A percentile compares a stretch with the other conserved stretches of the same genome.
Conservation (phyloP, 2,113 vertebrate species). For the Heterotis niloticus region DNA sequence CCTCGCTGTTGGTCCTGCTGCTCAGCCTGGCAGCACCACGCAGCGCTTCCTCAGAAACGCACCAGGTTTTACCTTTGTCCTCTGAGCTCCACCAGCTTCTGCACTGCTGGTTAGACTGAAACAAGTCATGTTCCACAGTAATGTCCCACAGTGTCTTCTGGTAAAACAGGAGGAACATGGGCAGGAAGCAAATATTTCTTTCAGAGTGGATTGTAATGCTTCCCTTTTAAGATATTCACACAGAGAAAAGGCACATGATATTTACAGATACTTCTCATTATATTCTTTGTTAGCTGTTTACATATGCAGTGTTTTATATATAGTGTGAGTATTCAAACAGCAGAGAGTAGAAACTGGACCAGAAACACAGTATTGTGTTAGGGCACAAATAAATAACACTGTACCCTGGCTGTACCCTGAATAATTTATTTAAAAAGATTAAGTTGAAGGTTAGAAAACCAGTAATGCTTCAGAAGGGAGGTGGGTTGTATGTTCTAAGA, state of each 20-base stretch:
- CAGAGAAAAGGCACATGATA: neutral
- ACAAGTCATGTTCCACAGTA: neutral
- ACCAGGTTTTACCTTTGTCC: neutral
- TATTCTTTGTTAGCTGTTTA: neutral
- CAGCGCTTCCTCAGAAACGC: neutral
- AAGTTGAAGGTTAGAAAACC: no score
- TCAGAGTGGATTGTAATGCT: neutral
- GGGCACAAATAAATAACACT: no score
- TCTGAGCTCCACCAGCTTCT: neutral
- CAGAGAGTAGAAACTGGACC: no score
- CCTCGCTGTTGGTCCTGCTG: neutral
- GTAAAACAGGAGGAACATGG: neutral
- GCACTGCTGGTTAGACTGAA: neutral
- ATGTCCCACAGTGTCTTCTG: neutral
- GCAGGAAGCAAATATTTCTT: no score
- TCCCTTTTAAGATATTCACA: neutral
- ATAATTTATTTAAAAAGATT: no score
- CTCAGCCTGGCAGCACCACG: neutral
- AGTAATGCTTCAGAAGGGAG: no score
- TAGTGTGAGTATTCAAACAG: neutral
- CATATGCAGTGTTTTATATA: neutral
- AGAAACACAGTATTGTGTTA: no score
- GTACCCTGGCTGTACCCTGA: no score
- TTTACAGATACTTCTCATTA: constrained; percentile 1
- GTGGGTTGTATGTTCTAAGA: no score